Evolutionary conservation across 1,140 invertebrate genomes (phyloP).

Genomic region (Neodiprion fabricii): DNA sequence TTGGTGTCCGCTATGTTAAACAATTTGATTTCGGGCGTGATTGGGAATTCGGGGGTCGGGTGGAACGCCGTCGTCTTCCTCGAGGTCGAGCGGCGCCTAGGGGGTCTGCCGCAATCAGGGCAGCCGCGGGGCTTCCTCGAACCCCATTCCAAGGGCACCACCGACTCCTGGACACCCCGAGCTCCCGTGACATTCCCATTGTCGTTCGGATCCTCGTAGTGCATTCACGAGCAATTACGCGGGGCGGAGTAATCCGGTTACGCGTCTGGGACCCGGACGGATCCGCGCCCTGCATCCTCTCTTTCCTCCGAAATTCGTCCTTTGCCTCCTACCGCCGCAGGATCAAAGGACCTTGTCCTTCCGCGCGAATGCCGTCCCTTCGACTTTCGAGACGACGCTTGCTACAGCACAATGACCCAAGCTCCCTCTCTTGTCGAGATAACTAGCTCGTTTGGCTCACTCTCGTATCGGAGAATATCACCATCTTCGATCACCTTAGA

Average conservation of each 20-base stretch:
- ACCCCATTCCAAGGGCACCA: slow-evolving; percentile 14
- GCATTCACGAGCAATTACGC: slow-evolving; percentile 52
- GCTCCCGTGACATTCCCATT: slow-evolving; percentile 8
- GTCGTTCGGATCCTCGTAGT: slow-evolving; percentile 17
- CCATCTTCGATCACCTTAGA: no score
- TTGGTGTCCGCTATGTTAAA: slow-evolving; percentile 56
- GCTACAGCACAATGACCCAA: neutral
- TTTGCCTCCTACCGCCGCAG: slow-evolving; percentile 32
- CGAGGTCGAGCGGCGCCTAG: slow-evolving; percentile 31
- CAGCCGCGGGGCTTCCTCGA: slow-evolving; percentile 36
- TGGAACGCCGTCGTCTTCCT: slow-evolving; percentile 15
- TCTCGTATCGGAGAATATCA: neutral
- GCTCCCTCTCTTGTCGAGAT: neutral
- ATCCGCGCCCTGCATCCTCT: neutral
- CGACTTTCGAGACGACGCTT: slow-evolving; percentile 26
- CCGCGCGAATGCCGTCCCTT: slow-evolving; percentile 39
- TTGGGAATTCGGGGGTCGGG: slow-evolving; percentile 14
- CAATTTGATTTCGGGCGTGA: slow-evolving; percentile 50
- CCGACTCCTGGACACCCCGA: slow-evolving; percentile 12
- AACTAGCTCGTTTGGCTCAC: neutral
- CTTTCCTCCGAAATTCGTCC: neutral
- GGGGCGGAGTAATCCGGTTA: slow-evolving; percentile 52
- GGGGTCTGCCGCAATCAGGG: slow-evolving; percentile 52
- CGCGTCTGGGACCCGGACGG: slow-evolving; percentile 24
- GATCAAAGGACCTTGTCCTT: slow-evolving; percentile 48